Evolutionary conservation across 1,140 invertebrate genomes (phyloP).

Genomic region (Drosophila prosaltans): DNA sequence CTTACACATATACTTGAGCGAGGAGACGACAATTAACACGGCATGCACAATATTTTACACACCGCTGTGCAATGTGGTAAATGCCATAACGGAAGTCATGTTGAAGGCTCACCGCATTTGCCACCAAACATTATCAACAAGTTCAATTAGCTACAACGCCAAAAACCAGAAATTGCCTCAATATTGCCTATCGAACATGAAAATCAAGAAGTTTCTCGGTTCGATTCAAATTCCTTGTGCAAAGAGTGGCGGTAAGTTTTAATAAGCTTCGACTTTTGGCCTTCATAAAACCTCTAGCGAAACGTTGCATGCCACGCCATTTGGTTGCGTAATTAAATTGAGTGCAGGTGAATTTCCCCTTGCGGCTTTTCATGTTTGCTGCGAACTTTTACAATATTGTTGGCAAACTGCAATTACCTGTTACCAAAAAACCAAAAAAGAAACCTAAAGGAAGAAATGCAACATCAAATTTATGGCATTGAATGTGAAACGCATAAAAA

Average conservation of each 20-base stretch:
- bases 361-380: conserved; percentile 47
- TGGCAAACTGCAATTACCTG: conserved; percentile 73
- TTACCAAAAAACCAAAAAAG: conserved; percentile 20
- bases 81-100: conserved; percentile 26
- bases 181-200: conserved; percentile 65
- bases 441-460: conserved; percentile 38
- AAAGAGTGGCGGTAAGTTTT: conserved; percentile 47
- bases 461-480: conserved; percentile 62
- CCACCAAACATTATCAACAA: conserved; percentile 40
- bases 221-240: neutral
- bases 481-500: conserved; percentile 31
- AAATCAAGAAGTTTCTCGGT: conserved; percentile 56
- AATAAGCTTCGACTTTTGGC: conserved; percentile 68
- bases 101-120: neutral
- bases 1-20: conserved; percentile 1
- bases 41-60: conserved; percentile 37
- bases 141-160: conserved; percentile 54
- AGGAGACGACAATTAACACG: conserved; percentile 39
- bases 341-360: conserved; percentile 71
- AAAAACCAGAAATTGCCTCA: conserved; percentile 46
- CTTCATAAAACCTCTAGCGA: conserved; percentile 38
- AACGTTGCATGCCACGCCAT: conserved; percentile 37
- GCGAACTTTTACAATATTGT: conserved; percentile 36
- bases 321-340: conserved; percentile 72
- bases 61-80: conserved; percentile 17